phyloP scores from a whole-genome alignment of 2,888 invertebrate genomes.

The Panopea generosa region DNA sequence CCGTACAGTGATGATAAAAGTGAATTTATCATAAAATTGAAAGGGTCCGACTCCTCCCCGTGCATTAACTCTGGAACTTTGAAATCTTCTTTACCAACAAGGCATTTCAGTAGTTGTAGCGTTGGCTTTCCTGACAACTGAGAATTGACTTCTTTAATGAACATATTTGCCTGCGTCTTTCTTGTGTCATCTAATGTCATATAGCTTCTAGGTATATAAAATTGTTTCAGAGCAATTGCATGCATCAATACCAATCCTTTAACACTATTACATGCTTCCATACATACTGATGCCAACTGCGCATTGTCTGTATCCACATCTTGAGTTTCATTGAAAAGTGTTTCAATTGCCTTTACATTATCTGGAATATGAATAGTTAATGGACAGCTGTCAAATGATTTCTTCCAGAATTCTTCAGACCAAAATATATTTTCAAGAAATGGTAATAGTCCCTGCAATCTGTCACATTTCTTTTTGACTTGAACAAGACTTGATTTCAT shows the following conservation, averaged over 20 bases:
- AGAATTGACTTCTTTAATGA: slow-evolving; percentile 3
- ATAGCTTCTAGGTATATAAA: slow-evolving; percentile 26
- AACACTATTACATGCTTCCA: too few relatives aligned
- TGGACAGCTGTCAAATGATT: too few relatives aligned
- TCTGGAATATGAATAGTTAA: too few relatives aligned
- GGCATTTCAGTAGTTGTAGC: slow-evolving; percentile 18
- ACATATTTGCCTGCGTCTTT: background rate
- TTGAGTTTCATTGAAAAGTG: too few relatives aligned
- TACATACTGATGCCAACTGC: too few relatives aligned
- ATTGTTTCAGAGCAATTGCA: slow-evolving; percentile 20
- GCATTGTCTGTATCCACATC: too few relatives aligned
- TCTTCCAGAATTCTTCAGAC: too few relatives aligned
- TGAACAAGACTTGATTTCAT: background rate
- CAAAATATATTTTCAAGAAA: background rate
- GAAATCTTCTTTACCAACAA: slow-evolving; percentile 43
- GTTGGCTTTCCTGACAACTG: background rate
- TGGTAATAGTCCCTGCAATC: background rate
- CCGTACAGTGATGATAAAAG: slow-evolving; percentile 18
- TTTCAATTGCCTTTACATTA: too few relatives aligned
- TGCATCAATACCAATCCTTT: slow-evolving; percentile 7
- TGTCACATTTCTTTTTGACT: background rate
- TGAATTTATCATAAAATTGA: slow-evolving; percentile 20
- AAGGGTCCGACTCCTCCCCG: slow-evolving; percentile 18
- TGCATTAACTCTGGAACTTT: slow-evolving; percentile 8
- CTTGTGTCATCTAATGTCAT: slow-evolving; percentile 21